phyloP scores from a whole-genome alignment of 2,888 invertebrate genomes.

The Polia nebulosa region DNA sequence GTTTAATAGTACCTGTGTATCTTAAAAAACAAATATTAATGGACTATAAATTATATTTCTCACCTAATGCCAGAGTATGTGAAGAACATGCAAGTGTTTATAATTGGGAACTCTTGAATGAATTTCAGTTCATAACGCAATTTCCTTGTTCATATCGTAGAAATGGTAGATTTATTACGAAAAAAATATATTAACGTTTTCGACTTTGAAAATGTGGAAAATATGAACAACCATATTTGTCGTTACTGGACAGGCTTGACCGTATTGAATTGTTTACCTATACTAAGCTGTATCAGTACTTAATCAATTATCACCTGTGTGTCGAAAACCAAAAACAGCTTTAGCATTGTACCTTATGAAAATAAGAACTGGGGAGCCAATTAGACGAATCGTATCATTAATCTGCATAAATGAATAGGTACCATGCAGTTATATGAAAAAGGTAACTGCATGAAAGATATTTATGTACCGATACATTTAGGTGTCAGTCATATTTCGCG shows the following conservation, averaged over 20 bases:
- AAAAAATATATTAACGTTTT: conserved; percentile 4
- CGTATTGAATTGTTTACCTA: neutral
- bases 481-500: too few species aligned
- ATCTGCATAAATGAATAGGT: too few species aligned
- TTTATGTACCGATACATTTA: too few species aligned
- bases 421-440: too few species aligned
- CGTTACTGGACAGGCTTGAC: conserved; percentile 10
- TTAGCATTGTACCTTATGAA: conserved; percentile 17
- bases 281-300: neutral
- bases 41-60: conserved; percentile 9
- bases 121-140: conserved; percentile 14
- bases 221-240: conserved; percentile 16
- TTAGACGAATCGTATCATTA: conserved; percentile 14
- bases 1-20: too few species aligned
- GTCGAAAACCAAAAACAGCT: conserved; percentile 10
- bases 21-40: too few species aligned
- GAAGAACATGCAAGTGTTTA: conserved; percentile 7
- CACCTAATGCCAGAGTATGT: conserved; percentile 13
- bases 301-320: neutral
- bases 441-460: too few species aligned
- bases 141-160: conserved; percentile 1
- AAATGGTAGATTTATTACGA: conserved; percentile 19
- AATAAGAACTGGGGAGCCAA: conserved; percentile 25
- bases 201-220: conserved; percentile 14
- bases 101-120: conserved; percentile 21